Percentiles rank a stretch among this genome's conserved stretches.
Evolutionary conservation across 1,140 invertebrate species (phyloP).

Genomic region (Asobara japonica): DNA sequence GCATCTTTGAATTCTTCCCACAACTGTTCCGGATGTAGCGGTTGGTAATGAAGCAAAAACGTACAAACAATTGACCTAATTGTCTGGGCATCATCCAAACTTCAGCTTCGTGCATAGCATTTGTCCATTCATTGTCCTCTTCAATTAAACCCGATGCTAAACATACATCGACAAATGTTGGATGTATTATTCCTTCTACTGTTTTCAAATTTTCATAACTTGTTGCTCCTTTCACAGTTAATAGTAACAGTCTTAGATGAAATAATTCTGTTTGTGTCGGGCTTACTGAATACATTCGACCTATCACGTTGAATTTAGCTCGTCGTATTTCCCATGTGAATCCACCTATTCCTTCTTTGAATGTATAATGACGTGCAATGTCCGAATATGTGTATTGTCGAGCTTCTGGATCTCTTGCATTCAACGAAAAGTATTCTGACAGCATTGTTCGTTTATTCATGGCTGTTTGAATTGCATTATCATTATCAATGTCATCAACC

Average conservation of each 20-base stretch:
- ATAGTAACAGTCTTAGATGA: not conserved
- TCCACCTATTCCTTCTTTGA: not conserved
- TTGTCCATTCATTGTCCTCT: slow-evolving; percentile 26
- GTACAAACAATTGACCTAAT: slow-evolving; percentile 10
- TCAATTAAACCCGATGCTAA: slow-evolving; percentile 27
- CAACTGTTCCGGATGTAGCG: not conserved
- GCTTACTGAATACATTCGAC: slow-evolving; percentile 26
- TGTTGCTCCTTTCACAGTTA: not conserved
- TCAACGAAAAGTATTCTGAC: slow-evolving; percentile 34
- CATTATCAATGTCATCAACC: not conserved
- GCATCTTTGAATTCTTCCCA: slow-evolving; percentile 30
- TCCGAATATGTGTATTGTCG: not conserved
- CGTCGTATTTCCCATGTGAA: not conserved
- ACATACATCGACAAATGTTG: slow-evolving; percentile 17
- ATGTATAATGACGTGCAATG: not conserved
- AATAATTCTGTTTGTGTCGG: not conserved
- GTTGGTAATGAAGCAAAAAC: slow-evolving; percentile 22
- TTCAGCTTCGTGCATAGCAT: slow-evolving; percentile 24
- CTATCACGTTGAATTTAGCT: slow-evolving; percentile 10
- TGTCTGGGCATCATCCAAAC: too few relatives aligned
- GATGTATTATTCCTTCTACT: slow-evolving; percentile 3
- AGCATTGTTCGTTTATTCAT: slow-evolving; percentile 9
- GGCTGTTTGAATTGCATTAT: not conserved
- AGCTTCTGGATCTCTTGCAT: slow-evolving; percentile 7
- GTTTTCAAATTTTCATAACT: slow-evolving; percentile 26